phyloP scores from a whole-genome alignment of 30 jellyfish, hydroid and myxozoan genomes.

The Mastigias papua region DNA sequence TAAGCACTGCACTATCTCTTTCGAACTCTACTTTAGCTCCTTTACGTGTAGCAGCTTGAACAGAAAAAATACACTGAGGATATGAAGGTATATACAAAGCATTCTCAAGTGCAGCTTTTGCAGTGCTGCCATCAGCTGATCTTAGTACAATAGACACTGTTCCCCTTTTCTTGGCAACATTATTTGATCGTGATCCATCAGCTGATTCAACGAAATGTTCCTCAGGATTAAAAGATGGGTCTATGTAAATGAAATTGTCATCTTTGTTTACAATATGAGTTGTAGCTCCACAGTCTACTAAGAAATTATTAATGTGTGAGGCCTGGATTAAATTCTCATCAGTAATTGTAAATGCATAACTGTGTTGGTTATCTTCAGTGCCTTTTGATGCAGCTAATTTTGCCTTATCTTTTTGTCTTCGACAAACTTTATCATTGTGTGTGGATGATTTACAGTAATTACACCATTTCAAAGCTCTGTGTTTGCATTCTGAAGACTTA shows the following conservation, averaged over 20 bases:
- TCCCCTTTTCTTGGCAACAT: conserved; percentile 75
- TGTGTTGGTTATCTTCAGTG: conserved; percentile 17
- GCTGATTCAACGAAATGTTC: conserved; percentile 74
- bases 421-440: conserved; percentile 63
- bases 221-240: conserved; percentile 65
- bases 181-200: conserved; percentile 71
- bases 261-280: conserved; percentile 60
- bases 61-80: conserved; percentile 79
- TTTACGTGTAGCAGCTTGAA: conserved; percentile 57
- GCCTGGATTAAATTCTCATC: not conserved
- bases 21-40: conserved; percentile 52
- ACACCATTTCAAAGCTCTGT: conserved; percentile 51
- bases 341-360: conserved; percentile 29
- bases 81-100: conserved; percentile 56
- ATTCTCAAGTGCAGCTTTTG: conserved; percentile 58
- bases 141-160: conserved; percentile 32
- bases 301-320: not conserved
- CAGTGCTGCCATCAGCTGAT: conserved; percentile 32
- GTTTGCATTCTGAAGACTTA: conserved; percentile 74
- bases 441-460: conserved; percentile 66
- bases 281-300: conserved; percentile 83
- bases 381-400: conserved; percentile 8
- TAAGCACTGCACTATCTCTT: not conserved
- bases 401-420: conserved; percentile 70
- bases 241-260: conserved; percentile 43